Evolutionary conservation across 2,797 vertebrate species (phyloP), one percentile per base, ranked within the genome.

Genomic region (Steatocranus sp.): DNA sequence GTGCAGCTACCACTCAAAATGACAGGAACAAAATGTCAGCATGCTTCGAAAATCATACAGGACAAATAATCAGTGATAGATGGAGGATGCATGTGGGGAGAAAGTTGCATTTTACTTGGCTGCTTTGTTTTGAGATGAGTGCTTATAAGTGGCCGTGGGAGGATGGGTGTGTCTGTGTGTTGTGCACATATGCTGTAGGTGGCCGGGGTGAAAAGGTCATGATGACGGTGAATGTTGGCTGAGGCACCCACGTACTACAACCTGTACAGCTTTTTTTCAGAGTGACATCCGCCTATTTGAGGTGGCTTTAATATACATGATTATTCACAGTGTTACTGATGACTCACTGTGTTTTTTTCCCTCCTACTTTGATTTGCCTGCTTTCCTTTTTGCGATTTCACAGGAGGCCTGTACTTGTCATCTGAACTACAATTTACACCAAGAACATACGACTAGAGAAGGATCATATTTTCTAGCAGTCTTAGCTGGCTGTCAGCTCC

Each of bases 331-430:
- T 34, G 61, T 78, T 76, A 76, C 36, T 20, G 86, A 82, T 95
- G 93, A 94, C 86, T 94, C 93, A 94, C 43, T 81, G 48, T 82
- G 89, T 80, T 89, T 89, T 89, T 56, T 81, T 32, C 2, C 30
- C 41, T 63, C 38, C 74, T 49, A 58, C 85, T 78, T 84, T 77
- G 58, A 75, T 88, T 85, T 76, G 61, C 36, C 76, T 46, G 49
- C 78, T 70, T 70, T 63, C n/a, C 1, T 38, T 3, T 63, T 38
- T 66, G 49, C 15, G 53, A 51, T 85, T 87, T 90, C 68, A 78
- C 83, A 80, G 75, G 50, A 78, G 66, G 43, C 41, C 36, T 50
- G 51, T 43, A 20, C 80, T 85, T 82, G 38, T 80, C 63, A 79
- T 81, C 61, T 46, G 77, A 83, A 83, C 61, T 7, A 73, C n/a